These are phyloP conservation scores for Xiphorhynchus erythropygius DNA, from an alignment of 2,797 vertebrate species.

Conservation along the genomic window DNA sequence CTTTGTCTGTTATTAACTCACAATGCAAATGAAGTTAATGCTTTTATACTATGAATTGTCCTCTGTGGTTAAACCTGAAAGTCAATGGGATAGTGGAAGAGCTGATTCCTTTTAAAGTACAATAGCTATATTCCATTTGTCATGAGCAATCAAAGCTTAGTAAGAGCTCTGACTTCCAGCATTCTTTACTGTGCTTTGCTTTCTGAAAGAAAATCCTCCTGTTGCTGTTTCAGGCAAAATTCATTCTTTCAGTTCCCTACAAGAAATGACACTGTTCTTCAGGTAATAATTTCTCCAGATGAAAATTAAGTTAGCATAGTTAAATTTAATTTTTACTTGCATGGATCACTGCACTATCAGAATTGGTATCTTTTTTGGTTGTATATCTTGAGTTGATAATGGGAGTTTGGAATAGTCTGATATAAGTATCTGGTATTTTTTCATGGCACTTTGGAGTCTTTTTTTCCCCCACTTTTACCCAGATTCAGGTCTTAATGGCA, in stretches of 20 bases:
- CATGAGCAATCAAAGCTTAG: neutral
- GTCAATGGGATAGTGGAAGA: neutral
- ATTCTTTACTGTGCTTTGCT: neutral
- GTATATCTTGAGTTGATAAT: neutral
- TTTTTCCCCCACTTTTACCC: rapidly evolving
- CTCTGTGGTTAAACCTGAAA: constrained; percentile 19
- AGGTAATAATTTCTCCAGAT: neutral
- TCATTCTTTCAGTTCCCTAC: neutral
- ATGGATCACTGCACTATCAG: neutral
- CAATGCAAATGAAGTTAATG: constrained; percentile 14
- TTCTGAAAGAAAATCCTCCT: neutral
- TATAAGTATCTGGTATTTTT: neutral
- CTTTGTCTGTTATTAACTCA: constrained; percentile 19
- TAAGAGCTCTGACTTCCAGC: neutral
- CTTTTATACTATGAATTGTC: neutral
- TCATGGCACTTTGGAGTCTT: neutral
- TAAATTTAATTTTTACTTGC: neutral
- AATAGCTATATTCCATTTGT: neutral
- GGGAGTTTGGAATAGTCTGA: neutral
- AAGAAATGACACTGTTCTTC: neutral
- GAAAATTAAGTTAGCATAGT: neutral
- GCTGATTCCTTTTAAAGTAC: neutral
- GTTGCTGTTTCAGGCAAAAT: neutral
- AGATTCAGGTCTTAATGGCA: neutral
- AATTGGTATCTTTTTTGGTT: neutral